A percentile compares a stretch with the other conserved stretches of the same genome.
These are phyloP conservation scores for Gallinago stenura DNA, from an alignment of 2,797 vertebrate species.

Conservation along the genomic window DNA sequence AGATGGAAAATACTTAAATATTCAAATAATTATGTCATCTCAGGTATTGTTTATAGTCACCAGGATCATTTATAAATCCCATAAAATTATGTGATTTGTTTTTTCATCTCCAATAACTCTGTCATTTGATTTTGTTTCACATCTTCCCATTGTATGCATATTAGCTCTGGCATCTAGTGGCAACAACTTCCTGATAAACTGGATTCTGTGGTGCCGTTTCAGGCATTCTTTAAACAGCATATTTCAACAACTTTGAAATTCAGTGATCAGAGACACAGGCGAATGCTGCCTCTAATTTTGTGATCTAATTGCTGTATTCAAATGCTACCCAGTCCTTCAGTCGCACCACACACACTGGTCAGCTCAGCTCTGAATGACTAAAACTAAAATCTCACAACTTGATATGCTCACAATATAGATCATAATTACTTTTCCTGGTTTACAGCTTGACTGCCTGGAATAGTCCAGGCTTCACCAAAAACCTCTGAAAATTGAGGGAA, in stretches of 20 bases:
- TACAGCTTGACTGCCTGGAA: background rate
- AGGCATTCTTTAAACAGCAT: background rate
- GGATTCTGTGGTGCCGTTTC: background rate
- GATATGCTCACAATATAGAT: background rate
- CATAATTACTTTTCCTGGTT: background rate
- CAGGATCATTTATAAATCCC: background rate
- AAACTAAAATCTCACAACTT: background rate
- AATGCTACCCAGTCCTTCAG: background rate
- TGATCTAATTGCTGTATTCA: background rate
- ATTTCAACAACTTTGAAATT: background rate
- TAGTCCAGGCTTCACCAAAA: background rate
- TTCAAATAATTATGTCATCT: background rate
- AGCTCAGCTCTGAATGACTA: background rate
- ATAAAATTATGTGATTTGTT: background rate
- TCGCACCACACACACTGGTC: rapidly evolving
- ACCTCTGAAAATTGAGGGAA: background rate
- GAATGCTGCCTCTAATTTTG: background rate
- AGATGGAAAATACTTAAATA: background rate
- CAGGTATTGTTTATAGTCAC: background rate
- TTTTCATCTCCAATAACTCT: background rate
- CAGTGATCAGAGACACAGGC: background rate
- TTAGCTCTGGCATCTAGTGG: background rate
- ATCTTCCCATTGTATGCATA: background rate
- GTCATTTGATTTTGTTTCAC: background rate
- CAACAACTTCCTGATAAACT: background rate